Base-by-base conservation (phyloP, 2,113 vertebrate genomes). In the Phainopepla nitens region DNA sequence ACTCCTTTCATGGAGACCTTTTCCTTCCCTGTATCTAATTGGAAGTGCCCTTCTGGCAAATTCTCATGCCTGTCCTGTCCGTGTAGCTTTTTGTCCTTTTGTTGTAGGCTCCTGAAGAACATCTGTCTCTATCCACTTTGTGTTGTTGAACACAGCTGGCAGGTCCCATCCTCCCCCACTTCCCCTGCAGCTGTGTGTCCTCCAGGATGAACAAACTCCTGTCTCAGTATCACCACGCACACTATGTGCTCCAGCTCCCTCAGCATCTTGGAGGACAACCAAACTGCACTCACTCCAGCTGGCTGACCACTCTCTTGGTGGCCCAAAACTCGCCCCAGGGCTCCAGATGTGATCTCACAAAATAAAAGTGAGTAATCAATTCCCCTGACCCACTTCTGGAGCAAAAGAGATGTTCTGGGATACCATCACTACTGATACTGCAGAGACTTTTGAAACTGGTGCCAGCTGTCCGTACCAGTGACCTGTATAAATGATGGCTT, bases 61-160 rank as follows among this genome's bases (percentile, higher is more conserved):
- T 65, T 82, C 45, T 66, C 0, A 0, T 72, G 22, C 17, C 10
- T 19, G 45, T 45, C 9, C 10, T 3, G 2, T 50, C 49, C 45
- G 21, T 5, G 12, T 42, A 53, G 22, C 5, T 77, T 86, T 78
- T 35, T 83, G 62, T 82, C 29, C 16, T 83, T 87, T 57, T 50
- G 9, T 66, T 82, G 7, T 27, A 6, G 9, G 7, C 6, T 60
- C 25, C 50, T 83, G 53, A 49, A 58, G 62, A 77, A 41, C 22
- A 31, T 42, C 22, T 65, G 15, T 21, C 18, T 90, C 27, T 33
- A 6, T 51, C n/a, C 31, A 56, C 44, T 87, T 58, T 28, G 76
- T 19, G 17, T 2, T 71, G 20, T 9, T 89, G 77, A 81, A 66
- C 14, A 18, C 11, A 82, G 22, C 8, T 53, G 8, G 31, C 49